Evolutionary conservation across 2,888 invertebrate genomes (phyloP).

Genomic region (Seira musarum): DNA sequence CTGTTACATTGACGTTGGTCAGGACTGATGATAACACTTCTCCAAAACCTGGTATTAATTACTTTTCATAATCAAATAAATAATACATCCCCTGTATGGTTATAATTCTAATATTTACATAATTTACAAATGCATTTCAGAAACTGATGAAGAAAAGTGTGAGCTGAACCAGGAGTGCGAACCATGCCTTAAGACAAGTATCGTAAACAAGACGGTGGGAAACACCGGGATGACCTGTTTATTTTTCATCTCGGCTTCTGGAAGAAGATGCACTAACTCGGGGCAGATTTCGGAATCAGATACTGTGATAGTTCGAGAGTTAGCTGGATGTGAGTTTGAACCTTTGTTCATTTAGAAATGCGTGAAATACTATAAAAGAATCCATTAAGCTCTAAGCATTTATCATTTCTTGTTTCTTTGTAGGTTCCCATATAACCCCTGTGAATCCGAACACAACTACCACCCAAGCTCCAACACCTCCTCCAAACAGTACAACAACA

Average conservation of each 20-base stretch:
- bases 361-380: too few species aligned
- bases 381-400: too few species aligned
- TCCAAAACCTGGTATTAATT: not conserved
- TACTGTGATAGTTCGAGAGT: too few species aligned
- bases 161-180: not conserved
- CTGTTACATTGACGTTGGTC: slow-evolving; percentile 25
- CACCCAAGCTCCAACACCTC: slow-evolving; percentile 62
- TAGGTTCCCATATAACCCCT: slow-evolving; percentile 19
- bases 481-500: slow-evolving; percentile 37
- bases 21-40: not conserved
- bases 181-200: not conserved
- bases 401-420: too few species aligned
- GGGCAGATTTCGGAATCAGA: not conserved
- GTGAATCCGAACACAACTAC: slow-evolving; percentile 61
- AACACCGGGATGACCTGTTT: not conserved
- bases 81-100: too few species aligned
- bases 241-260: not conserved
- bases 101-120: too few species aligned
- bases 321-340: too few species aligned
- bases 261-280: slow-evolving; percentile 57
- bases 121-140: too few species aligned
- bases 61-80: too few species aligned
- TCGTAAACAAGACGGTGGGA: not conserved
- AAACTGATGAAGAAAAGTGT: not conserved
- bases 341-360: too few species aligned